Base-by-base conservation (phyloP, 92 coral and sea anemone species). In the Muricea muricata region DNA sequence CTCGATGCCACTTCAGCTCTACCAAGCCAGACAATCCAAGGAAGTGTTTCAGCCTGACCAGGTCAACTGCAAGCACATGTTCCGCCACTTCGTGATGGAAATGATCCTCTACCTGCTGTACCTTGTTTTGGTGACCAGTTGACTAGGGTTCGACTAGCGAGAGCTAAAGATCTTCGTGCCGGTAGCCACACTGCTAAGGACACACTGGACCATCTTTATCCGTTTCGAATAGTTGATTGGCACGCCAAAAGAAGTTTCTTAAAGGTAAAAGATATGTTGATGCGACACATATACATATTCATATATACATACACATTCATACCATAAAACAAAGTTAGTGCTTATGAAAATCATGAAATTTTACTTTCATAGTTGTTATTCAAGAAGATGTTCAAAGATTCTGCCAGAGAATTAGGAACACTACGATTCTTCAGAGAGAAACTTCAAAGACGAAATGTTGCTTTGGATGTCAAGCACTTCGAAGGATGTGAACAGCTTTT, bases 371-470 rank as follows among this genome's bases (percentile, higher is more conserved):
- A 67, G 13, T 32, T 37, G 33, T 1, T 67, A 37, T 67, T 67
- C 42, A 67, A 67, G 42, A 29, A 37, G 31, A 12, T 67, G 73
- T 67, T 32, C 18, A 37, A 37, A 8, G 47, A 67, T 37, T 67
- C 73, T 32, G 73, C 42, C 42, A 67, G 73, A 67, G 73, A 67
- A 46, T 32, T 32, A 67, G 42, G 73, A 10, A 67, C 73, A 5
- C 41, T 67, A 4, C 20, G 25, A 7, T 67, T 14, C 10, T 67
- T 67, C 73, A 32, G 73, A 32, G 73, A 67, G 20, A 67, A 67
- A 20, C 25, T 67, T 13, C 41, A 67, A 32, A 32, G 73, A 37
- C 42, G 73, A 32, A 29, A 29, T 67, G 73, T 67, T 12, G 33
- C 73, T 7, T 37, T 37, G 25, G 42, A 29, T 28, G 42, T 67